Conservation (phyloP, 2,113 vertebrate genomes). For the Mastomys coucha region DNA sequence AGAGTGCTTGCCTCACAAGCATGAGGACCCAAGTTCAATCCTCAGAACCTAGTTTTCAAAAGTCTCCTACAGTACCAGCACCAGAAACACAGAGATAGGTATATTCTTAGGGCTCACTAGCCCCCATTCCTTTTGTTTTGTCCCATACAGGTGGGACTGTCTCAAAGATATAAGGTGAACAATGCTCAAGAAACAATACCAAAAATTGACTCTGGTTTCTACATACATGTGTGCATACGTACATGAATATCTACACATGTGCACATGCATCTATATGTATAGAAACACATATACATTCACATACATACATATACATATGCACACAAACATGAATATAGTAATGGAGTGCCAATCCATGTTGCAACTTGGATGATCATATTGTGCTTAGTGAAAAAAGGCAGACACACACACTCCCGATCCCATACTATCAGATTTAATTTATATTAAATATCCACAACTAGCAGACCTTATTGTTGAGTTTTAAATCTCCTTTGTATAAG, state of each 20-base stretch:
- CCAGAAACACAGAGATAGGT: not conserved
- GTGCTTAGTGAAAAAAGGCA: not conserved
- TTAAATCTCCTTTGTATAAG: not conserved
- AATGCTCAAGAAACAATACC: not conserved
- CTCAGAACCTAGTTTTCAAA: not conserved
- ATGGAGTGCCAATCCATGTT: not conserved
- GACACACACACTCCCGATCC: too few relatives aligned
- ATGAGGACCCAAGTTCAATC: not conserved
- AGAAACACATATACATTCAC: not conserved
- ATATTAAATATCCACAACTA: not conserved
- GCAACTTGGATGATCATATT: not conserved
- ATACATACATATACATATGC: not conserved
- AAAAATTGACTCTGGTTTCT: not conserved
- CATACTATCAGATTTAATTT: not conserved
- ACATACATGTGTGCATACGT: not conserved
- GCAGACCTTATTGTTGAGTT: not conserved
- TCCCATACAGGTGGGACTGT: too few relatives aligned
- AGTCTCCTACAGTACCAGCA: not conserved
- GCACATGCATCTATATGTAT: not conserved
- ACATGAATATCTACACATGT: not conserved
- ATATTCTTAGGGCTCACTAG: not conserved
- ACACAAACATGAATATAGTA: not conserved
- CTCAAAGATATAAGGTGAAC: not conserved
- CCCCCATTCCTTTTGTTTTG: not conserved
- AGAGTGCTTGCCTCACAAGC: not conserved